Percentiles rank a stretch among this genome's conserved stretches.
These are phyloP conservation scores for Lordiphosa mommai DNA, from an alignment of 1,140 invertebrate genomes.

Conservation along the genomic window DNA sequence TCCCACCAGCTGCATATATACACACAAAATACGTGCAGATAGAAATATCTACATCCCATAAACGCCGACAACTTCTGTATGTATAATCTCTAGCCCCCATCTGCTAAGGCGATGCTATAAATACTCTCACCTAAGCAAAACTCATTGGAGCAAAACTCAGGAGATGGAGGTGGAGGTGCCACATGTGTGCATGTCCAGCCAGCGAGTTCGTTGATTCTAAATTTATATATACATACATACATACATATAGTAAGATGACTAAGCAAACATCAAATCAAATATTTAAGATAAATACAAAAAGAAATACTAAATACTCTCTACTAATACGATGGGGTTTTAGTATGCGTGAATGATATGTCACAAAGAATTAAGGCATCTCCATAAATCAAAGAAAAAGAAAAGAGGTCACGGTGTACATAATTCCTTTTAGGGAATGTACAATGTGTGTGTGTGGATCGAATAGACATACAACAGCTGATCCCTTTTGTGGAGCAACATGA, in stretches of 20 bases:
- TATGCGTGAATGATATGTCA: no score
- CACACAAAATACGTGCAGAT: not conserved
- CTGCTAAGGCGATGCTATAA: constrained; percentile 31
- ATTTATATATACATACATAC: constrained; percentile 8
- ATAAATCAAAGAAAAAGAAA: no score
- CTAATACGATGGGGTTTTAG: no score
- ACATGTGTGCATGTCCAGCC: constrained; percentile 27
- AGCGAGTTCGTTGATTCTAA: constrained; percentile 6
- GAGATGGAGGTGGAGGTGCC: constrained; percentile 16
- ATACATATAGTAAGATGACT: constrained; percentile 44
- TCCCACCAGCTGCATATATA: not conserved
- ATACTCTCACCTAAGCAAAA: constrained; percentile 43
- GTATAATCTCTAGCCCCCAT: constrained; percentile 16
- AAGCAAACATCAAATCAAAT: constrained; percentile 45
- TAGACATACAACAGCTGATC: no score
- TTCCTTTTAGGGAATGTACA: no score
- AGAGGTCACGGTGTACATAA: no score
- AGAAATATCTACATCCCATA: constrained; percentile 8
- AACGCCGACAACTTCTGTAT: not conserved
- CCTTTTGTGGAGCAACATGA: no score
- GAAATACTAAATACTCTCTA: constrained; percentile 1
- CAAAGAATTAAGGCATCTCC: no score
- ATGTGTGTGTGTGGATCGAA: no score
- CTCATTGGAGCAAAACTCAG: constrained; percentile 21
- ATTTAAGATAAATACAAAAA: constrained; percentile 33